Evolutionary conservation across 1,140 invertebrate genomes (phyloP).

Genomic region (Drosophila littoralis): DNA sequence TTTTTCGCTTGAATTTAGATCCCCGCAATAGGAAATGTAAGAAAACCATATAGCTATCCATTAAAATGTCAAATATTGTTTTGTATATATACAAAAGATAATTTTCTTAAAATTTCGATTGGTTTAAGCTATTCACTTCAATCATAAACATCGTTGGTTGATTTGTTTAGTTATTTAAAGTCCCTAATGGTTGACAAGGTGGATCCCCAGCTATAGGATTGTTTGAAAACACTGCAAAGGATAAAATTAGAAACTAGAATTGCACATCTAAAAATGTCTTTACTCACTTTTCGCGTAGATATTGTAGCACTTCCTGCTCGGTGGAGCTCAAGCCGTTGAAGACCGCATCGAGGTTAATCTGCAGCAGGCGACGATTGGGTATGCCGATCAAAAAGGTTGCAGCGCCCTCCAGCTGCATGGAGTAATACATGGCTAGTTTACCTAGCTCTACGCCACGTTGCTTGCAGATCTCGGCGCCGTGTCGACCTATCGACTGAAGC

Average conservation of each 20-base stretch:
- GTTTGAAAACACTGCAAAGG: slow-evolving; percentile 70
- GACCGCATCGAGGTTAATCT: slow-evolving; percentile 87
- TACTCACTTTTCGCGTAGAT: slow-evolving; percentile 88
- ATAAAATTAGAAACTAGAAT: slow-evolving; percentile 51
- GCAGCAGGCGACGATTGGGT: slow-evolving; percentile 87
- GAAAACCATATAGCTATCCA: background rate
- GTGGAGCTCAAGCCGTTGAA: slow-evolving; percentile 86
- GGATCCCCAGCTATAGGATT: slow-evolving; percentile 80
- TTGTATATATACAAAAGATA: background rate
- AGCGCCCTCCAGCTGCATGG: slow-evolving; percentile 86
- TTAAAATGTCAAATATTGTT: background rate
- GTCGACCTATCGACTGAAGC: slow-evolving; percentile 87
- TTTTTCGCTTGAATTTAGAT: too few species aligned
- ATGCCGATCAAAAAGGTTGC: slow-evolving; percentile 90
- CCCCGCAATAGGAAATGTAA: too few species aligned
- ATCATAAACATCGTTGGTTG: background rate
- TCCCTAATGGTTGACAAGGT: slow-evolving; percentile 56
- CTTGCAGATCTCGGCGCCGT: slow-evolving; percentile 88
- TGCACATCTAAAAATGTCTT: slow-evolving; percentile 42
- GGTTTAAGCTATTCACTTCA: background rate
- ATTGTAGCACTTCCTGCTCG: slow-evolving; percentile 86
- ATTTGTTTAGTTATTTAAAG: background rate
- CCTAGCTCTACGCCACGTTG: slow-evolving; percentile 89
- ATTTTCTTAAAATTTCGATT: background rate
- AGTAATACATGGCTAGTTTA: slow-evolving; percentile 89